Evolutionary conservation across 2,113 vertebrate species (phyloP).

Genomic region (Gavialis gangeticus): DNA sequence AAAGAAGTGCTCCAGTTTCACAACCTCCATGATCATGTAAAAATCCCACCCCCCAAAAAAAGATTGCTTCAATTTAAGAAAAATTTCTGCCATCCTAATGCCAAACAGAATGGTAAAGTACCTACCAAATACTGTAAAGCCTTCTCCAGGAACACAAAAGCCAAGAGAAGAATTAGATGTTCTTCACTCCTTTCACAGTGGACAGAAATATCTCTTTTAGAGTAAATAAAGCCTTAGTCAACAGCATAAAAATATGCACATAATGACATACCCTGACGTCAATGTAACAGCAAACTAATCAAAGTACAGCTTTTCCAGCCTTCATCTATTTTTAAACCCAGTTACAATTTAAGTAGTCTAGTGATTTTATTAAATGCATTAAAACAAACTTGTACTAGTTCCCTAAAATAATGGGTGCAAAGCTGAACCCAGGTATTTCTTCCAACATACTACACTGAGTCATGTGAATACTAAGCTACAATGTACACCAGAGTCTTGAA

Average conservation of each 20-base stretch:
- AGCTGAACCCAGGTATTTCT: neutral
- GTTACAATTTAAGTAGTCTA: neutral
- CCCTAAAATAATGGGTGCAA: neutral
- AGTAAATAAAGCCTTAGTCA: constrained; percentile 61
- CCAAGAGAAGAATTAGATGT: neutral
- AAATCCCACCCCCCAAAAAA: neutral
- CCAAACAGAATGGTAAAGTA: neutral
- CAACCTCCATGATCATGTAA: neutral
- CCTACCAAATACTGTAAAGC: neutral
- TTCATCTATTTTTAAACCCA: constrained; percentile 62
- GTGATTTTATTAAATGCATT: fast-evolving
- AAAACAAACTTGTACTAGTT: neutral
- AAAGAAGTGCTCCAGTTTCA: neutral
- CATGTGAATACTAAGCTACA: neutral
- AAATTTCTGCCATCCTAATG: fast-evolving
- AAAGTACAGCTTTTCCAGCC: constrained; percentile 50
- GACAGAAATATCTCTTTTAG: constrained; percentile 59
- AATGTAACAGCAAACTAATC: constrained; percentile 54
- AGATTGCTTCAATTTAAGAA: neutral
- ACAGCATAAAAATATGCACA: constrained; percentile 46
- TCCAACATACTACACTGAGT: neutral
- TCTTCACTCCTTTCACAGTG: neutral
- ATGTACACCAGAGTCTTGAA: neutral
- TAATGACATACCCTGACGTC: constrained; percentile 45
- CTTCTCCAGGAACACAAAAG: neutral